Base-by-base conservation (phyloP, 2,797 vertebrate species). In the Helostoma temminkii region DNA sequence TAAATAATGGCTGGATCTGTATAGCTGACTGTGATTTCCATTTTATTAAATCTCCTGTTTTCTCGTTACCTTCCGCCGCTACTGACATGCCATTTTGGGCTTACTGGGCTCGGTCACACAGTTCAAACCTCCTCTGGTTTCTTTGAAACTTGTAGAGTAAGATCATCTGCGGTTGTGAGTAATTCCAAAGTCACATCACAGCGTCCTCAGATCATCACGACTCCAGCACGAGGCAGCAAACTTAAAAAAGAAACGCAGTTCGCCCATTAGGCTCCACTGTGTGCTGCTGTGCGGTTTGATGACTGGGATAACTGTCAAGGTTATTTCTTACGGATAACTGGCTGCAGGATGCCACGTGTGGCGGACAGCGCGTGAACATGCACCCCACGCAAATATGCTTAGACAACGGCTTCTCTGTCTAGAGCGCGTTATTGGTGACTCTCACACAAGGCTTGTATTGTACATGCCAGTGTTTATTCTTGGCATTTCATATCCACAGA, bases 221-320 rank as follows among this genome's bases (percentile, higher is more conserved):
- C 50, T 71, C 42, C 3, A 3, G 53, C 54, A 64, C 9, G 19
- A 71, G 28, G 70, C 54, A 57, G 59, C 14, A 72, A 82, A 47
- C 66, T 75, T n/a, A 34, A 74, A 28, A 69, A 24, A 66, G 36
- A 63, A 26, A 60, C n/a, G 26, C 36, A 55, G 32, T 73, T 60
- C 56, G 9, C 6, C 54, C 56, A 46, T 76, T 68, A 5, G 5
- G 9, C 50, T 57, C 19, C 41, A 10, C 52, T 57, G 53, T 66
- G 65, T 24, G 70, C 43, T 37, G 48, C 66, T 42, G 37, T 50
- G 4, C 12, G 16, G 69, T 76, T 72, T 79, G 85, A 89, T 82
- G 84, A 79, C 76, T 49, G 57, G 77, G 63, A 37, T 67, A 74
- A 83, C 77, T 81, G 78, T 87, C 89, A 89, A 89, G 89, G 88